These are phyloP conservation scores for Ostrea edulis DNA, from an alignment of 1,140 invertebrate genomes.

Conservation along the genomic window DNA sequence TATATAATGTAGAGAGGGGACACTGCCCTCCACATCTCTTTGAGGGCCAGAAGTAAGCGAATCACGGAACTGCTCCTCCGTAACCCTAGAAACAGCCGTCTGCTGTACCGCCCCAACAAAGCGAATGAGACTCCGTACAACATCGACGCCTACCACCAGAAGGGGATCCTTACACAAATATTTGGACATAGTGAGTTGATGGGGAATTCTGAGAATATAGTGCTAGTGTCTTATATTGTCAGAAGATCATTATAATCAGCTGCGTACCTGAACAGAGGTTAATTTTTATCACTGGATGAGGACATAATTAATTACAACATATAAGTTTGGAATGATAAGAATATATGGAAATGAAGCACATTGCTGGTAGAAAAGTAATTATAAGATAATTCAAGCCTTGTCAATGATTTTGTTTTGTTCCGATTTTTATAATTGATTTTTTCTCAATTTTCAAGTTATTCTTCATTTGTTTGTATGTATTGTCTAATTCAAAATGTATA, in stretches of 20 bases:
- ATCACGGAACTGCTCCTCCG: constrained; percentile 96
- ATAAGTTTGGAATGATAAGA: too few species aligned
- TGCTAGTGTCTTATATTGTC: background rate
- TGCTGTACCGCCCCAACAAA: constrained; percentile 96
- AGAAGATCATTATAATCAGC: too few species aligned
- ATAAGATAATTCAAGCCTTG: too few species aligned
- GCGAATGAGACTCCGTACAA: constrained; percentile 98
- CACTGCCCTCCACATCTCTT: constrained; percentile 97
- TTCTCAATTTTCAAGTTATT: background rate
- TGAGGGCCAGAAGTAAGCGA: constrained; percentile 92
- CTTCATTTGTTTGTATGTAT: background rate
- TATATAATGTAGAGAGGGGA: constrained; percentile 87
- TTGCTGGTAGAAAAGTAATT: too few species aligned
- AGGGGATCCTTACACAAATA: constrained; percentile 96
- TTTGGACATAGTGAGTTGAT: constrained; percentile 92
- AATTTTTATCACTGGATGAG: too few species aligned
- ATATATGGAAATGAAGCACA: too few species aligned
- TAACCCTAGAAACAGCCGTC: constrained; percentile 97
- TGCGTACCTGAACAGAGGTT: too few species aligned
- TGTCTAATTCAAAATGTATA: background rate
- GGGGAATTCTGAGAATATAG: background rate
- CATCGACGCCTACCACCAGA: constrained; percentile 96
- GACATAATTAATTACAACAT: too few species aligned
- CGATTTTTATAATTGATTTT: background rate
- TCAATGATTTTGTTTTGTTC: too few species aligned